phyloP scores from a whole-genome alignment of 2,113 vertebrate species.

The Clupea harengus region DNA sequence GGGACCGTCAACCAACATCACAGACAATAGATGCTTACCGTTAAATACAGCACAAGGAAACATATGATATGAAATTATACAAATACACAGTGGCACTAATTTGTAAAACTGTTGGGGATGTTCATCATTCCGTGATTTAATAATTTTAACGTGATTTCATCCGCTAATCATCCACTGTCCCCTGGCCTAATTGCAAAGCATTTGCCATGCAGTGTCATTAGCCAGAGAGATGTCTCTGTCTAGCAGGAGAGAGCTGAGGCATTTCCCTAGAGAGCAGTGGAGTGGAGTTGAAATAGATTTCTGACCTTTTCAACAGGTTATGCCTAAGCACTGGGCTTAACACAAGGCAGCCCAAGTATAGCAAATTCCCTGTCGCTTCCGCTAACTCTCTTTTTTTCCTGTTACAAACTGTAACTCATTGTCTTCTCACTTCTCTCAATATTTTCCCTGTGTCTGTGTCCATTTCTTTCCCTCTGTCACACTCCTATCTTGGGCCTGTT shows the following conservation, averaged over 20 bases:
- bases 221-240: neutral
- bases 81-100: neutral
- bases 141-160: neutral
- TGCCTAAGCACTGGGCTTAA: constrained; percentile 26
- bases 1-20: neutral
- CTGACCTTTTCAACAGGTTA: constrained; percentile 31
- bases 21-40: neutral
- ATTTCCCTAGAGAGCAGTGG: constrained; percentile 26
- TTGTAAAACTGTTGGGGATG: neutral
- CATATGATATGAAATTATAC: neutral
- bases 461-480: neutral
- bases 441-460: neutral
- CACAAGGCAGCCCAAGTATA: neutral
- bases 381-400: too few species aligned
- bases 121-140: neutral
- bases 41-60: neutral
- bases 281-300: constrained; percentile 28
- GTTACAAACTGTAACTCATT: too few species aligned
- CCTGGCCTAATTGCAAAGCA: neutral
- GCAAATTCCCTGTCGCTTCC: neutral
- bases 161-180: neutral
- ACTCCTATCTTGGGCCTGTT: neutral
- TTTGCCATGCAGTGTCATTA: neutral
- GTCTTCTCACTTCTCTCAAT: neutral
- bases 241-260: neutral